phyloP scores from a whole-genome alignment of 2,113 vertebrate genomes.

The Cyanistes caeruleus region DNA sequence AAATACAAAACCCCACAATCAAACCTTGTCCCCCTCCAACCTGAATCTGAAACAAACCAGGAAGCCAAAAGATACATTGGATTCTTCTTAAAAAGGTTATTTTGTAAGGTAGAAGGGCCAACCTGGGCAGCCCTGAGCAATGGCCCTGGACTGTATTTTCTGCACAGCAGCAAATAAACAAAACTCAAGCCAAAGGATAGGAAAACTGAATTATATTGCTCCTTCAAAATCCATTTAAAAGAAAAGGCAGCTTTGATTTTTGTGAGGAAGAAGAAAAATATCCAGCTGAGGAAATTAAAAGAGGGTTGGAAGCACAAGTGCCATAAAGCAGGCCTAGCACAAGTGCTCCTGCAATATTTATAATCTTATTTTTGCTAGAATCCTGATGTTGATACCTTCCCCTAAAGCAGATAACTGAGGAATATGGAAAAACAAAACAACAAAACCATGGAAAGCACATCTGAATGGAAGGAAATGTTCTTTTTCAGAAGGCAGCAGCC shows the following conservation, averaged over 20 bases:
- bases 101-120: neutral
- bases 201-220: neutral
- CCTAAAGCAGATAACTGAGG: conserved; percentile 17
- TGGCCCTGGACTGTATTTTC: neutral
- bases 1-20: neutral
- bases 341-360: neutral
- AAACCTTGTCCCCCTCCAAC: neutral
- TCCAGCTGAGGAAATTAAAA: neutral
- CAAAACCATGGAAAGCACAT: conserved; percentile 28
- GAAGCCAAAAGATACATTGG: neutral
- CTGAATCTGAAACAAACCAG: neutral
- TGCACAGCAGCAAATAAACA: neutral
- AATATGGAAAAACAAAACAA: neutral
- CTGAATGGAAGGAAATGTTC: conserved; percentile 53
- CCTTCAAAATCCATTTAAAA: conserved; percentile 12
- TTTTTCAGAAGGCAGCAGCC: conserved; percentile 31
- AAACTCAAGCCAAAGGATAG: neutral
- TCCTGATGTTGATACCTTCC: neutral
- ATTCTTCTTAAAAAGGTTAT: conserved; percentile 15
- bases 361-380: conserved; percentile 12
- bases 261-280: conserved; percentile 18
- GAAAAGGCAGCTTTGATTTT: conserved; percentile 23
- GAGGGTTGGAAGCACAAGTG: conserved; percentile 16
- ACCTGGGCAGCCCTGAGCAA: neutral
- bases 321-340: neutral